Percentiles rank a stretch among this genome's conserved stretches.
These are phyloP conservation scores for Bujurquina vittata DNA, from an alignment of 2,113 vertebrate genomes.

Conservation along the genomic window DNA sequence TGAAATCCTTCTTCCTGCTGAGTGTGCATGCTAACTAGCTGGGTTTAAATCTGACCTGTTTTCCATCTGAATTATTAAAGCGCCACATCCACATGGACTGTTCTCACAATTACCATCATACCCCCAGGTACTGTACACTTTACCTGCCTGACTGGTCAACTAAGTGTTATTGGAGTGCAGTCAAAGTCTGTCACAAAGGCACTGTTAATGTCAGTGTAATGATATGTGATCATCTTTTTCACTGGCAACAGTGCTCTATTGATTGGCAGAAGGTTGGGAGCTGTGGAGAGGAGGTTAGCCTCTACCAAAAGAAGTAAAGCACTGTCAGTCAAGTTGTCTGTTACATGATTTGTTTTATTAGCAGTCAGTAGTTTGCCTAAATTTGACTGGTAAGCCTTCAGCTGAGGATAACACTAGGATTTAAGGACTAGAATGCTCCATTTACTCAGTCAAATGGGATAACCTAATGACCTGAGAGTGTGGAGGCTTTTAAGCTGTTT, in stretches of 20 bases:
- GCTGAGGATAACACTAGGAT: neutral
- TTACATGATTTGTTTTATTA: neutral
- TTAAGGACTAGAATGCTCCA: neutral
- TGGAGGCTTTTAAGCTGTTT: conserved; percentile 12
- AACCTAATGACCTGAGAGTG: neutral
- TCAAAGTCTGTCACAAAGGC: neutral
- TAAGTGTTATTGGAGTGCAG: conserved; percentile 23
- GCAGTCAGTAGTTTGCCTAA: neutral
- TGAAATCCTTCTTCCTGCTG: conserved; percentile 29
- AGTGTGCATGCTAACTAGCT: conserved; percentile 50
- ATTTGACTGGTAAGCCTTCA: neutral
- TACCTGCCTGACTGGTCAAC: conserved; percentile 52
- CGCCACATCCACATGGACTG: conserved; percentile 37
- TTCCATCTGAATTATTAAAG: conserved; percentile 80
- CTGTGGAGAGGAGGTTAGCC: no score
- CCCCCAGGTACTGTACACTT: conserved; percentile 46
- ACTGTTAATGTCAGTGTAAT: neutral
- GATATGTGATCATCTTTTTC: neutral
- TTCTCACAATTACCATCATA: conserved; percentile 61
- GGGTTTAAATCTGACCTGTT: conserved; percentile 60
- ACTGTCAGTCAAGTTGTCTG: neutral
- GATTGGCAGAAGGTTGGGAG: neutral
- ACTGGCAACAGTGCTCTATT: neutral
- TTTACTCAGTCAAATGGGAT: neutral
- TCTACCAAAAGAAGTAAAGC: no score